Evolutionary conservation across 2,113 vertebrate genomes (phyloP).

Genomic region (Calonectris borealis): DNA sequence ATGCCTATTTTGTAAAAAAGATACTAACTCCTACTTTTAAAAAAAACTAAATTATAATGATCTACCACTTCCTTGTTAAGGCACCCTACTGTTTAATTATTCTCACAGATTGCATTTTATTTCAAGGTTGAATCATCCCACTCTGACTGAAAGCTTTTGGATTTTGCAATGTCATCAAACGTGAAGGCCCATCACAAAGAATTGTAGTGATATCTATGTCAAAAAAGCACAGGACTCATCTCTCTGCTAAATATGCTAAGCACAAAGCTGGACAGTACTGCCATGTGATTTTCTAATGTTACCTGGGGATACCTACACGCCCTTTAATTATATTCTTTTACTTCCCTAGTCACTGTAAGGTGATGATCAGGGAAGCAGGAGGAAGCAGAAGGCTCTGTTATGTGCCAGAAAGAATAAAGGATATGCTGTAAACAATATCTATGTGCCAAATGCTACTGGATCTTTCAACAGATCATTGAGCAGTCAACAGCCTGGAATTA

Average conservation of each 20-base stretch:
- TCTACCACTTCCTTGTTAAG: neutral
- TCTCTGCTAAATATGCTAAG: neutral
- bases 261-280: neutral
- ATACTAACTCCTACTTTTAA: neutral
- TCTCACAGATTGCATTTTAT: neutral
- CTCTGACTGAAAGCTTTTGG: neutral
- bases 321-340: neutral
- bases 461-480: constrained; percentile 27
- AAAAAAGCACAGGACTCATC: neutral
- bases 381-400: neutral
- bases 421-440: neutral
- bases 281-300: neutral
- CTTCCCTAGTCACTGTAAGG: neutral
- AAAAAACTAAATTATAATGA: neutral
- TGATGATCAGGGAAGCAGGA: neutral
- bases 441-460: neutral
- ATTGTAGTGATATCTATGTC: neutral
- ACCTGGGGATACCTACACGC: neutral
- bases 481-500: constrained; percentile 4
- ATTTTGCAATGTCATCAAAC: neutral
- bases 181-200: neutral
- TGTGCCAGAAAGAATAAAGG: constrained; percentile 22
- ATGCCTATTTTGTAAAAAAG: neutral
- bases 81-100: neutral
- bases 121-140: neutral